Evolutionary conservation across 2,113 vertebrate genomes (phyloP).

Genomic region (Tauraco erythrolophus): DNA sequence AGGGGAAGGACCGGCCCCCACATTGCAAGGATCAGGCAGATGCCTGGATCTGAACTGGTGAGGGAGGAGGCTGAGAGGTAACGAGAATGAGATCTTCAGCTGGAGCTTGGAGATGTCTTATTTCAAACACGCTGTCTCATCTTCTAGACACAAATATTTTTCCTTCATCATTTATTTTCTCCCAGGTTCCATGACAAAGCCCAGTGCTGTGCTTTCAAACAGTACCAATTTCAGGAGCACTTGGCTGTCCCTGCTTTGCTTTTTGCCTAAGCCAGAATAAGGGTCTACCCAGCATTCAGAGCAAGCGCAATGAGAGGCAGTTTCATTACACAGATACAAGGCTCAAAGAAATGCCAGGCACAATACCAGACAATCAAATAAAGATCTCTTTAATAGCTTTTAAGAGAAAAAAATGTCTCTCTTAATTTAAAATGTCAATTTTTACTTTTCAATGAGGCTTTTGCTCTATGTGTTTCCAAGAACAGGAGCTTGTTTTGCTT

Average conservation of each 20-base stretch:
- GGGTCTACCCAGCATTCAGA: not conserved
- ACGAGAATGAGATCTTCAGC: not conserved
- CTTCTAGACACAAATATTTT: not conserved
- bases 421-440: not conserved
- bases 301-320: not conserved
- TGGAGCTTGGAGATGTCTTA: not conserved
- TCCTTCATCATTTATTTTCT: not conserved
- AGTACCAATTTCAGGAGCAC: not conserved
- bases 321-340: not conserved
- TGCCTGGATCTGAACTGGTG: not conserved
- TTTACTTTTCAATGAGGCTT: not conserved
- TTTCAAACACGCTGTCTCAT: not conserved
- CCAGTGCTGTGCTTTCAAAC: not conserved
- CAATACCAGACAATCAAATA: not conserved
- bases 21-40: not conserved
- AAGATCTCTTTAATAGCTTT: not conserved
- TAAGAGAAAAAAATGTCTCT: not conserved
- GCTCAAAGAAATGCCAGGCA: not conserved
- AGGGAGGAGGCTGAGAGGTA: not conserved
- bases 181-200: not conserved
- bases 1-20: accelerated
- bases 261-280: not conserved
- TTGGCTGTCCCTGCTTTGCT: not conserved
- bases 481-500: not conserved
- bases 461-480: not conserved